Percentiles rank a stretch among this genome's conserved stretches.
These are phyloP conservation scores for Catocala sponsa DNA, from an alignment of 2,888 invertebrate genomes.

Conservation along the genomic window DNA sequence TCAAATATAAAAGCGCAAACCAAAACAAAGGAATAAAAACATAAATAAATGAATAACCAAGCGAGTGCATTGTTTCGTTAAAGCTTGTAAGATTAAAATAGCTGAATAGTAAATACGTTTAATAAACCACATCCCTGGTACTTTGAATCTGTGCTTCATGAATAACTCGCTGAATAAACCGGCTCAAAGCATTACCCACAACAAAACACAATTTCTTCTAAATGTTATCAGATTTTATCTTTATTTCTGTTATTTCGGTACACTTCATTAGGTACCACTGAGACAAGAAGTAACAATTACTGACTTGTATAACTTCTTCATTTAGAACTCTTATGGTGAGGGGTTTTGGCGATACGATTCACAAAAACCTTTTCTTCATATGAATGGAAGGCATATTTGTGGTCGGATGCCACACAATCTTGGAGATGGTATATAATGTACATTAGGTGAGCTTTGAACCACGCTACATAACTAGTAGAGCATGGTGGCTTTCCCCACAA, in stretches of 20 bases:
- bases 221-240: slow-evolving; percentile 4
- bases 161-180: slow-evolving; percentile 27
- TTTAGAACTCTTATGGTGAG: neutral
- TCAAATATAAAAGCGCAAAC: slow-evolving; percentile 1
- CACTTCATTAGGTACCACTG: slow-evolving; percentile 1
- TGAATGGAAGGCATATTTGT: too few species aligned
- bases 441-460: too few species aligned
- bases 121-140: slow-evolving; percentile 32
- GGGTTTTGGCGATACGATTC: too few species aligned
- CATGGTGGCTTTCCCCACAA: too few species aligned
- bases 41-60: slow-evolving; percentile 21
- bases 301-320: slow-evolving; percentile 4
- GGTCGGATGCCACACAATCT: too few species aligned
- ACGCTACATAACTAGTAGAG: too few species aligned
- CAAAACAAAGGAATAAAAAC: slow-evolving; percentile 15
- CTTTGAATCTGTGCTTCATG: slow-evolving; percentile 27
- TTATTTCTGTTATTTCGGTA: slow-evolving; percentile 5
- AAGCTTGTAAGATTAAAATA: slow-evolving; percentile 46
- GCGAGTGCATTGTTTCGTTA: slow-evolving; percentile 29
- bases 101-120: slow-evolving; percentile 45
- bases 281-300: slow-evolving; percentile 1
- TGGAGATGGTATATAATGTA: too few species aligned
- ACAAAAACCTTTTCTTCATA: too few species aligned
- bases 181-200: slow-evolving; percentile 21
- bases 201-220: slow-evolving; percentile 13